A percentile compares a stretch with the other conserved stretches of the same genome.
Conservation (phyloP, 1,140 invertebrate species). For the Mycetomoellerius zeteki region DNA sequence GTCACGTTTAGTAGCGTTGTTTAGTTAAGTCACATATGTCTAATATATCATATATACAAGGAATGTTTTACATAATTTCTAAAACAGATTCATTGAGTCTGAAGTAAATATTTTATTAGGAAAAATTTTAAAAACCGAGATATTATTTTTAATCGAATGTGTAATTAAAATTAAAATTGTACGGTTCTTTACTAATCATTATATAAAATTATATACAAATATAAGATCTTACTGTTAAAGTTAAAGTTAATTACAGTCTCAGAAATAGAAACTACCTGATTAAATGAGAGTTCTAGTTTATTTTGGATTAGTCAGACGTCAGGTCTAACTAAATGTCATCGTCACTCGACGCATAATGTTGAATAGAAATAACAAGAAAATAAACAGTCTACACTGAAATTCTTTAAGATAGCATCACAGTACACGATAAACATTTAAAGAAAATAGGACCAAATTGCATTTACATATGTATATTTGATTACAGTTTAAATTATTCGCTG, state of each 20-base stretch:
- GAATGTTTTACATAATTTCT: slow-evolving; percentile 2
- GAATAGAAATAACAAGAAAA: slow-evolving; percentile 13
- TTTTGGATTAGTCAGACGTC: slow-evolving; percentile 17
- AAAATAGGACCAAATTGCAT: not conserved
- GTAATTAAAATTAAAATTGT: not conserved
- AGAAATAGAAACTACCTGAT: not conserved
- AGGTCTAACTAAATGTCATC: slow-evolving; percentile 1
- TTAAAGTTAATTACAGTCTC: no score
- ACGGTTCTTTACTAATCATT: not conserved
- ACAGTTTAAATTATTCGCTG: not conserved
- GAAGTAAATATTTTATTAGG: not conserved
- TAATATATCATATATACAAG: not conserved
- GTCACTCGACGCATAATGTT: slow-evolving; percentile 1
- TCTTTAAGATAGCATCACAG: not conserved
- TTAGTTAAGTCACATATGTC: not conserved
- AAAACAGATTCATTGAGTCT: not conserved
- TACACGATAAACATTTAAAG: not conserved
- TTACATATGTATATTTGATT: not conserved
- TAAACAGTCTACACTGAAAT: not conserved
- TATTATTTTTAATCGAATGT: not conserved
- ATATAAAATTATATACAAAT: not conserved
- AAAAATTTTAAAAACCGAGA: not conserved
- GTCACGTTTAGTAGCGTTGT: slow-evolving; percentile 21
- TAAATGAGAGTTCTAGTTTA: slow-evolving; percentile 25
- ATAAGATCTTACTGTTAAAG: not conserved